Percentiles rank a stretch among this genome's conserved stretches.
Conservation (phyloP, 2,888 invertebrate species). For the Drosophila anceps region DNA sequence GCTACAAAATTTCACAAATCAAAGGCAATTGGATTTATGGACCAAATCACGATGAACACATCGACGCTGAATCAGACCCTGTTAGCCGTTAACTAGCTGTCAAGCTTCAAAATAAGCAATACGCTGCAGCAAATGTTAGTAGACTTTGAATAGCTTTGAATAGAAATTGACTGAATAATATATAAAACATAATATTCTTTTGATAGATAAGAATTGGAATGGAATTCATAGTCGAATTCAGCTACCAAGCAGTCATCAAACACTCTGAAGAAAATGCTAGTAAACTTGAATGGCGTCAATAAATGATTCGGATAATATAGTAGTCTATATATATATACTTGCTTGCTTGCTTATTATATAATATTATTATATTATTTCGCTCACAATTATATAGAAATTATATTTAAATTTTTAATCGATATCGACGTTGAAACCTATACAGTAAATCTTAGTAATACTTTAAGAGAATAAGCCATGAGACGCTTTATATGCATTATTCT, state of each 20-base stretch:
- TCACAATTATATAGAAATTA: too few relatives aligned
- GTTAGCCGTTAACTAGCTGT: constrained; percentile 2
- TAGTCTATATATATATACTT: too few relatives aligned
- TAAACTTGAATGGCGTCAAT: too few relatives aligned
- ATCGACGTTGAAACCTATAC: too few relatives aligned
- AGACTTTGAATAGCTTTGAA: neutral
- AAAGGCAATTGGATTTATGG: constrained; percentile 63
- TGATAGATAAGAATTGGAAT: neutral
- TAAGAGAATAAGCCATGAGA: neutral
- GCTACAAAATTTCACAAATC: constrained; percentile 50
- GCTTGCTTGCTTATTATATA: too few relatives aligned
- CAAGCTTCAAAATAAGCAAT: neutral
- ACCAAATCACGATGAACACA: constrained; percentile 13
- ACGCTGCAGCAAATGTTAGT: constrained; percentile 28
- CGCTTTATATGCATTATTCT: neutral
- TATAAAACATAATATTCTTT: neutral
- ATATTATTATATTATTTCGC: neutral
- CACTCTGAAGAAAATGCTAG: neutral
- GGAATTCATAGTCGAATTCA: neutral
- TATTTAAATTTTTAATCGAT: too few relatives aligned
- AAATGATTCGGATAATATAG: too few relatives aligned
- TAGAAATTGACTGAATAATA: neutral
- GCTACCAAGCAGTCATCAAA: neutral
- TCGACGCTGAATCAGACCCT: constrained; percentile 21
- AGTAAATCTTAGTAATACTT: neutral